Evolutionary conservation across 2,113 vertebrate genomes (phyloP).

Genomic region (Apteryx mantelli): DNA sequence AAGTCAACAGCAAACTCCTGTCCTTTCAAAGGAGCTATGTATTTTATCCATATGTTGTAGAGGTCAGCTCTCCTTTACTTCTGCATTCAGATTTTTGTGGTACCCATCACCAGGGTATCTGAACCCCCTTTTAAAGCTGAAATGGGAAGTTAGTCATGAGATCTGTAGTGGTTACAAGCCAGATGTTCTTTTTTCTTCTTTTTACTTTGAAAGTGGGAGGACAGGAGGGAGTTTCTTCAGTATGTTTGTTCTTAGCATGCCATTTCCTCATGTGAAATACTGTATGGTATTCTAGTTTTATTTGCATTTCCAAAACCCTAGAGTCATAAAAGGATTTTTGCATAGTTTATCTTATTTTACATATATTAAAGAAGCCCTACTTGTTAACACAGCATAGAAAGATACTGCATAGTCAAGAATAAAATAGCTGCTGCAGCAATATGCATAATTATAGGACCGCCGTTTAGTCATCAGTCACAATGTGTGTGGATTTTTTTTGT

Average conservation of each 20-base stretch:
- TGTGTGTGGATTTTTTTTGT: background rate
- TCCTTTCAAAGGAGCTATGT: background rate
- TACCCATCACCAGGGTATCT: background rate
- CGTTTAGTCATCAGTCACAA: slow-evolving; percentile 41
- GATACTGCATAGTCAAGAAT: background rate
- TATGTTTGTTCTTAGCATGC: background rate
- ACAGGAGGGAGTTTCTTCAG: background rate
- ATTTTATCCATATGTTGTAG: background rate
- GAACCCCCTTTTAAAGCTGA: slow-evolving; percentile 17
- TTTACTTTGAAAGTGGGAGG: slow-evolving; percentile 1
- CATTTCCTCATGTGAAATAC: background rate
- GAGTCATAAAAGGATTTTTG: background rate
- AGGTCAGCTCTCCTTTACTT: background rate
- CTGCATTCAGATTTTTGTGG: background rate
- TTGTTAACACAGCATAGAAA: background rate
- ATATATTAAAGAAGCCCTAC: background rate
- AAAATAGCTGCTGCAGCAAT: slow-evolving; percentile 24
- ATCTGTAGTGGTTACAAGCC: slow-evolving; percentile 17
- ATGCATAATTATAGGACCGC: slow-evolving; percentile 33
- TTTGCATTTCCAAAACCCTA: background rate
- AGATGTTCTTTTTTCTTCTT: slow-evolving; percentile 1
- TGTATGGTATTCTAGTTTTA: background rate
- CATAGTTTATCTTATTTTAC: background rate
- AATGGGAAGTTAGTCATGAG: slow-evolving; percentile 63
- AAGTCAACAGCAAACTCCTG: background rate